Conservation (phyloP, 2,797 vertebrate genomes). For the Oryzias dopingdopingensis region DNA sequence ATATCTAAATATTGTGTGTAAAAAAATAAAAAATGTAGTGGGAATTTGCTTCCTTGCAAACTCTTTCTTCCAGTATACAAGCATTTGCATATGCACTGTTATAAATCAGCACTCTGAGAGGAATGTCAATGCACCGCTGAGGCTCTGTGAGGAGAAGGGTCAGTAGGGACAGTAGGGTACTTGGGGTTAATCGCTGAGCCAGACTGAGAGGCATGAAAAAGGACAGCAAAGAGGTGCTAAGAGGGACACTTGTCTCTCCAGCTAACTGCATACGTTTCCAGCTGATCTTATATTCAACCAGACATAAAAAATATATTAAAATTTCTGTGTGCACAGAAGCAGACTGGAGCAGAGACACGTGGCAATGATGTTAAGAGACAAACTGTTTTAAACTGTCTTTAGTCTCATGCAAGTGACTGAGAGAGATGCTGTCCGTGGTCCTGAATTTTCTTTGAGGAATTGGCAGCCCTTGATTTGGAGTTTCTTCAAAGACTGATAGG, state of each 20-base stretch:
- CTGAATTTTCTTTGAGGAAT: slow-evolving; percentile 49
- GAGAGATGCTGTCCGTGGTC: slow-evolving; percentile 62
- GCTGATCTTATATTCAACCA: slow-evolving; percentile 40
- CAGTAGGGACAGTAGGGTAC: slow-evolving; percentile 45
- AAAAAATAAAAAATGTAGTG: not conserved
- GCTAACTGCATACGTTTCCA: slow-evolving; percentile 60
- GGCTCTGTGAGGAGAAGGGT: slow-evolving; percentile 51
- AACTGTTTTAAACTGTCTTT: slow-evolving; percentile 30
- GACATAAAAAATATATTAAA: slow-evolving; percentile 31
- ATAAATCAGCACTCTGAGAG: slow-evolving; percentile 73
- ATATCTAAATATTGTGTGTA: too few species aligned
- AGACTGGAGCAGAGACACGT: slow-evolving; percentile 33
- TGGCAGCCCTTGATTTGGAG: slow-evolving; percentile 20
- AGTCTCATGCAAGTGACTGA: slow-evolving; percentile 27
- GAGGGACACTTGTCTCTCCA: slow-evolving; percentile 63
- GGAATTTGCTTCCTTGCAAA: slow-evolving; percentile 23
- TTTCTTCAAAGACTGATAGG: slow-evolving; percentile 15
- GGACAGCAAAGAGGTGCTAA: slow-evolving; percentile 66
- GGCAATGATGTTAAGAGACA: slow-evolving; percentile 51
- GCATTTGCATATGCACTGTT: slow-evolving; percentile 57
- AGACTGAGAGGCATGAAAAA: slow-evolving; percentile 74
- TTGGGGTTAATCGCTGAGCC: slow-evolving; percentile 74
- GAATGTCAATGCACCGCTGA: slow-evolving; percentile 41
- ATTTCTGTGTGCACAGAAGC: slow-evolving; percentile 50
- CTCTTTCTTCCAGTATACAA: slow-evolving; percentile 41